These are phyloP conservation scores for Lasioglossum pauxillum DNA, from an alignment of 2,888 invertebrate genomes.

Conservation along the genomic window DNA sequence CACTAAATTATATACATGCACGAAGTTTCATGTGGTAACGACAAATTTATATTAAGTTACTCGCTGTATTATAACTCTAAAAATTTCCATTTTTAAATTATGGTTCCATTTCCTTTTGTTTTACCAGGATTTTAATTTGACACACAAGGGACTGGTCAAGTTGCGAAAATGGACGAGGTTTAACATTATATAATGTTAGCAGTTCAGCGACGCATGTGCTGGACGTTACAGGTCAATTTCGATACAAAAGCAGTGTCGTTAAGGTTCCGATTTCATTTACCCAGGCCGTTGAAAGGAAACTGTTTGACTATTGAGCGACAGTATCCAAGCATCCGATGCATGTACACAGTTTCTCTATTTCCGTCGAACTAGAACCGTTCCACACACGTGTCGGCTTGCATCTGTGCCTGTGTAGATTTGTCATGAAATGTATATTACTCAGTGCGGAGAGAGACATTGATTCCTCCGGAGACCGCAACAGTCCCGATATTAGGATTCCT, in stretches of 20 bases:
- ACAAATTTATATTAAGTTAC: no score
- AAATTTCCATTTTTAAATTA: no score
- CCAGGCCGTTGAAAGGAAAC: conserved; percentile 18
- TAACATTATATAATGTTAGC: neutral
- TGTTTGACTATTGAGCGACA: conserved; percentile 51
- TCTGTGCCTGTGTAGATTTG: conserved; percentile 15
- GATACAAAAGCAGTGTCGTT: neutral
- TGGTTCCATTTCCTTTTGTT: no score
- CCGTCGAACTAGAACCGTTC: neutral
- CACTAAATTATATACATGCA: no score
- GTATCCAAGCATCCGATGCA: conserved; percentile 6
- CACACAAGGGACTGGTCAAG: neutral
- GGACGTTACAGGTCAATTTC: neutral
- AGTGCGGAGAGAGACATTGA: conserved; percentile 28
- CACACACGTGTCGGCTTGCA: neutral
- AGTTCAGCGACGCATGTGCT: neutral
- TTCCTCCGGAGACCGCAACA: conserved; percentile 33
- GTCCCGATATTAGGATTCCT: conserved; percentile 25
- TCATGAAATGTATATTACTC: conserved; percentile 26
- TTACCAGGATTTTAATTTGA: no score
- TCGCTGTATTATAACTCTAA: no score
- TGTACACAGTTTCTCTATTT: conserved; percentile 16
- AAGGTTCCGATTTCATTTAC: neutral
- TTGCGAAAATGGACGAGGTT: neutral
- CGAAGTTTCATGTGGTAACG: no score